Evolutionary conservation across 2,113 vertebrate genomes (phyloP), one percentile per base, ranked within the genome.

Genomic region (Potamarius usumacintae): DNA sequence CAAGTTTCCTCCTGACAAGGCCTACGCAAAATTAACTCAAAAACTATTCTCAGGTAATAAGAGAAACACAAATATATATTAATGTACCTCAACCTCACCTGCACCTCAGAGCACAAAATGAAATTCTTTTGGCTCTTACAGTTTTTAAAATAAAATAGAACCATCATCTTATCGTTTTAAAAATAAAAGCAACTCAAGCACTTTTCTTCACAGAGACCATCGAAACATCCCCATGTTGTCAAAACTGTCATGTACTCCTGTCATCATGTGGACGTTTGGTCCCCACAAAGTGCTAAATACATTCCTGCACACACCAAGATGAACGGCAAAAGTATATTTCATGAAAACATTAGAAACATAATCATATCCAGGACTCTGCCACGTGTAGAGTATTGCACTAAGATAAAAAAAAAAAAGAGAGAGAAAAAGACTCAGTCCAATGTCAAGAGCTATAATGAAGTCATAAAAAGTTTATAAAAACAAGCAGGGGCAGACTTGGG

Each of bases 1-100:
- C 93, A 92, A 93, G 94, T 94, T 94, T 91, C 94, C 93, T 94
- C 93, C 94, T 94, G 94, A 89, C 92, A 88, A 89, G 91, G 92
- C 92, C 86, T 84, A 90, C 89, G 67, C 80, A 90, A 91, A 90
- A 72, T 53, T 48, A 57, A 83, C 63, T 60, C 30, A 58, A 62
- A 65, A 79, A 69, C 62, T 60, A 42, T 77, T 86, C 69, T n/a
- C 55, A 88, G 74, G 48, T 65, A 48, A 63, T 60, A 74, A 12
- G 14, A 80, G 82, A 69, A 71, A 78, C 17, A 22, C 63, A 20
- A 2, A 25, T 50, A 30, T 34, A n/a, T 69, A 20, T 53, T 34
- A 14, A 34, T 62, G 55, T 69, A 74, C 12, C 82, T 82, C 65
- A 76, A 84, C 55, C 42, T 53, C 42, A 88, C 71, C 12, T 5